Evolutionary conservation across 2,113 vertebrate genomes (phyloP), one percentile per base, ranked within the genome.

Genomic region (Lampris megalopsis): DNA sequence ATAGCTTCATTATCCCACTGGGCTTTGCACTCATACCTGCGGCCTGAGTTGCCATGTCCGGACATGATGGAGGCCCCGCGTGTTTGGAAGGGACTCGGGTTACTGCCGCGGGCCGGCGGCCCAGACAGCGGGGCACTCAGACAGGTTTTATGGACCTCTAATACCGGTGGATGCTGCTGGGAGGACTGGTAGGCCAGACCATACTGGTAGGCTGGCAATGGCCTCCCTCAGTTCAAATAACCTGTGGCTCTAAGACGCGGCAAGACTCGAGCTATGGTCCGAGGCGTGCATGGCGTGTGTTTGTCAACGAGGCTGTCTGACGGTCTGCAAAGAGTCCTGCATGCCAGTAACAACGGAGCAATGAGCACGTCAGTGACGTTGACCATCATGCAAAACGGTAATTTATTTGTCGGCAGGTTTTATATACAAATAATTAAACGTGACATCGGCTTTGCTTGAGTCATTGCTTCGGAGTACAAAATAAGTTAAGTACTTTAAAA

Each of bases 401-500:
- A 40, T 88, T 87, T 88, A 86, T 81, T 89, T 13, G 56, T 71
- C 73, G 72, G 76, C 84, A 81, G 77, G 63, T 50, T 24, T 24
- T 73, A 68, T 89, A 75, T 87, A 91, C 76, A 93, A 80, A 82
- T 67, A 65, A 62, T 86, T 71, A 86, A 88, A 87, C 60, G 87
- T 77, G 84, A 72, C 43, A 62, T 54, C 48, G 52, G 54, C 64
- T 85, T 76, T 58, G 43, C 52, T 43, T 6, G 62, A 68, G 43
- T 53, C 9, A 63, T 56, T 62, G 63, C 63, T 66, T 77, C 82
- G 73, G 50, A 83, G 92, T 91, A 92, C 64, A 93, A 94, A 94
- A 95, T 90, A 93, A 88, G 90, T 92, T 90, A 73, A 73, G 63
- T 63, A 42, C 82, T 77, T 67, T 74, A 72, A 24, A 75, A 79